A percentile compares a stretch with the other conserved stretches of the same genome.
Evolutionary conservation across 2,797 vertebrate species (phyloP).

Genomic region (Chanos chanos): DNA sequence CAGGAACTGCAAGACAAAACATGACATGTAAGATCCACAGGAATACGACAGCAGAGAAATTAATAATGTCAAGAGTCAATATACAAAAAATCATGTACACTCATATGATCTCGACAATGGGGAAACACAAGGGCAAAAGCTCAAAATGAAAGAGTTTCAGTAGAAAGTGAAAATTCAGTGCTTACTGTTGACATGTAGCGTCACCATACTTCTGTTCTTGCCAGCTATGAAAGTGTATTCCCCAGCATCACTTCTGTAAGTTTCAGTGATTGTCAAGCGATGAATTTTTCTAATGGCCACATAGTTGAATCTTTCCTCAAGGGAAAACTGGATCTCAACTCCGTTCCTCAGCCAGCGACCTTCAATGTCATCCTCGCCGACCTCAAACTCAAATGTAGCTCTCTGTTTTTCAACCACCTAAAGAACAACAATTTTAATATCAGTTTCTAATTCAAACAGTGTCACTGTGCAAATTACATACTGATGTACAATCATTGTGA

Average conservation of each 20-base stretch:
- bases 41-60: neutral
- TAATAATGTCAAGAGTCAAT: neutral
- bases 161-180: constrained; percentile 5
- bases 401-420: constrained; percentile 84
- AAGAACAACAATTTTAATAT: neutral
- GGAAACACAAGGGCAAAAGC: too few species aligned
- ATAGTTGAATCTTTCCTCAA: constrained; percentile 79
- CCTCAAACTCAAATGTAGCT: constrained; percentile 83
- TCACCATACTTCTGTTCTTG: constrained; percentile 79
- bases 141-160: too few species aligned
- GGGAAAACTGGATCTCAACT: constrained; percentile 81
- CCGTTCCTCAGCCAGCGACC: constrained; percentile 83
- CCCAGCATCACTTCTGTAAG: constrained; percentile 78
- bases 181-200: constrained; percentile 80
- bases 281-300: constrained; percentile 78
- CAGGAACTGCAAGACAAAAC: constrained; percentile 78
- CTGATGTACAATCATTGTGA: neutral
- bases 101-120: too few species aligned
- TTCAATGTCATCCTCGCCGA: constrained; percentile 85
- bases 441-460: too few species aligned
- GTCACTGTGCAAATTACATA: neutral
- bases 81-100: too few species aligned
- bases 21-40: neutral
- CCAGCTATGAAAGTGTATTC: constrained; percentile 84
- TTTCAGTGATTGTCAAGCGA: constrained; percentile 80